Evolutionary conservation across 2,797 vertebrate genomes (phyloP), one percentile per base, ranked within the genome.

Genomic region (Oreonectes daqikongensis): DNA sequence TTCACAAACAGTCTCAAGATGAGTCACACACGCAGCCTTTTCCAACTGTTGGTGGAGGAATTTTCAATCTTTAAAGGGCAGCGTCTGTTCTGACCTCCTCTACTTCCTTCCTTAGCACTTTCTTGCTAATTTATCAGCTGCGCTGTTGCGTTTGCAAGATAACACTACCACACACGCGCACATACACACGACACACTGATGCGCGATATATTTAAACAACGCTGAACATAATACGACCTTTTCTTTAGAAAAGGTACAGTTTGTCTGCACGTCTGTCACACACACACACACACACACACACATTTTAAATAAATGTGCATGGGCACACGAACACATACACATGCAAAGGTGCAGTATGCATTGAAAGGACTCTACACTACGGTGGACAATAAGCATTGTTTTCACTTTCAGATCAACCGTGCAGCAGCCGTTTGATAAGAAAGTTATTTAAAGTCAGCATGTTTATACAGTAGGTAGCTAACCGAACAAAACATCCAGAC

Each of bases 41-140:
- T 40, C 48, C 72, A 66, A 55, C 61, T 7, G 24, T 42, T 55
- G 61, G 61, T 66, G 48, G 48, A 74, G 24, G 48, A 65, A 57
- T 55, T 42, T 38, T 76, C 28, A 53, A 65, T 28, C 17, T 68
- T 75, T 44, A 67, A 75, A 67, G 26, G 73, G n/a, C 73, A 66
- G 66, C 52, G 18, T 59, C 28, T 57, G 5, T 59, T 59, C 61
- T 75, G 72, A 66, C 61, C 35, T 66, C 63, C 40, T 75, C 35
- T 32, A 14, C 61, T 74, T 75, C 61, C 72, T 75, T 75, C 61
- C 72, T 75, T 50, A 30, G 22, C 7, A 11, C 60, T 53, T 53
- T 65, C 2, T 42, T 2, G 4, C 48, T 42, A 66, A 66, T 22
- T 65, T 52, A 44, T 42, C 50, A 30, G 72, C 50, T 30, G 53